Evolutionary conservation across 2,888 invertebrate genomes (phyloP).

Genomic region (Barypeithes pellucidus): DNA sequence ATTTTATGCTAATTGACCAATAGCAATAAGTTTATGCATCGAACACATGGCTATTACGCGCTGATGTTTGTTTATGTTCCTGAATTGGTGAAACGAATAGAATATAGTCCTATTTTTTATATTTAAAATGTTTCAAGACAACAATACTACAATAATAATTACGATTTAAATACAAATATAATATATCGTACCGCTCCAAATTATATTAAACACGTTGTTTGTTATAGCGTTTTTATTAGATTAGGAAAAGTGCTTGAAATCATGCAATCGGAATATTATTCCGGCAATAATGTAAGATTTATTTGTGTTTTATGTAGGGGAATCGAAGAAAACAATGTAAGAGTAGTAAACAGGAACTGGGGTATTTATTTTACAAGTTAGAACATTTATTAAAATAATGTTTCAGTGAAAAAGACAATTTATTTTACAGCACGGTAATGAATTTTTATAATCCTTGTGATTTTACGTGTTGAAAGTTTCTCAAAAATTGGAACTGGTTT

Average conservation of each 20-base stretch:
- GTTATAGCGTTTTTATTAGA: conserved; percentile 49
- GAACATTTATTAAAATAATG: conserved; percentile 12
- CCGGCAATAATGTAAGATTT: conserved; percentile 21
- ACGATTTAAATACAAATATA: not conserved
- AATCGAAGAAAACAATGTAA: conserved; percentile 10
- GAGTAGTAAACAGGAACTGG: conserved; percentile 17
- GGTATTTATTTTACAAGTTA: conserved; percentile 18
- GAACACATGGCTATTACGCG: no score
- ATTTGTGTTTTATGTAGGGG: conserved; percentile 25
- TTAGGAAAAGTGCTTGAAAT: conserved; percentile 37
- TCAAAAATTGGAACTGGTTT: no score
- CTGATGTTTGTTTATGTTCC: no score
- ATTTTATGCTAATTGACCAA: no score
- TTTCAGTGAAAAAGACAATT: conserved; percentile 10
- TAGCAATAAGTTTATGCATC: no score
- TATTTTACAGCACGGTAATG: not conserved
- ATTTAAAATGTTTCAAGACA: not conserved
- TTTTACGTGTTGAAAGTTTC: no score
- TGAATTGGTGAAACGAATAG: no score
- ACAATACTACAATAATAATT: not conserved
- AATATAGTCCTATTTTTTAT: no score
- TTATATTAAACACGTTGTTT: conserved; percentile 37
- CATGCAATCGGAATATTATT: conserved; percentile 46
- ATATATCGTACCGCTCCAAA: conserved; percentile 14
- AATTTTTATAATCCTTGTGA: not conserved